Percentiles rank a stretch among this genome's conserved stretches.
Evolutionary conservation across 2,797 vertebrate species (phyloP).

Genomic region (Columba guinea): DNA sequence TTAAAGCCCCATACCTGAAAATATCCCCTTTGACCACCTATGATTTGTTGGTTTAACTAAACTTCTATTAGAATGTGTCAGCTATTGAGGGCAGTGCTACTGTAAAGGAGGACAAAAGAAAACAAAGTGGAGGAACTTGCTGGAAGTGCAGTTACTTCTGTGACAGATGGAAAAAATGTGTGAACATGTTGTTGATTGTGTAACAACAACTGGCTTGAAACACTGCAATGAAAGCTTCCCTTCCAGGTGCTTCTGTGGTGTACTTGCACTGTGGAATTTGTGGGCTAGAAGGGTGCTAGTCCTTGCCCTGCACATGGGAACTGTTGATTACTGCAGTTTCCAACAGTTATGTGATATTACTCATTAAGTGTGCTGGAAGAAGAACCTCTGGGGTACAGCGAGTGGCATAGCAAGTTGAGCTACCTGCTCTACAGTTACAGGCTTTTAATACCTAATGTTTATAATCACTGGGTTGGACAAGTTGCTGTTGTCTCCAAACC

Average conservation of each 20-base stretch:
- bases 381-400: background rate
- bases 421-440: background rate
- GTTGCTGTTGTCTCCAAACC: background rate
- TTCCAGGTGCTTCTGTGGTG: constrained; percentile 44
- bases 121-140: background rate
- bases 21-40: background rate
- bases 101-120: background rate
- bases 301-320: constrained; percentile 27
- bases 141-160: constrained; percentile 1
- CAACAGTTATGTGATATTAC: background rate
- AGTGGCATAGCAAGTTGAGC: background rate
- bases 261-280: background rate
- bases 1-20: background rate
- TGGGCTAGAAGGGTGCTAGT: background rate
- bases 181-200: constrained; percentile 43
- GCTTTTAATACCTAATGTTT: background rate
- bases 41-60: background rate
- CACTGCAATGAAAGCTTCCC: constrained; percentile 2
- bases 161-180: background rate
- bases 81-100: background rate
- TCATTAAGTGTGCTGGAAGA: background rate
- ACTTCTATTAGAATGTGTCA: background rate
- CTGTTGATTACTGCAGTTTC: constrained; percentile 38
- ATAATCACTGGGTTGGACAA: background rate
- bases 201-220: constrained; percentile 6